These are phyloP conservation scores for Tamias sibiricus DNA, from an alignment of 2,113 vertebrate genomes.

Conservation along the genomic window DNA sequence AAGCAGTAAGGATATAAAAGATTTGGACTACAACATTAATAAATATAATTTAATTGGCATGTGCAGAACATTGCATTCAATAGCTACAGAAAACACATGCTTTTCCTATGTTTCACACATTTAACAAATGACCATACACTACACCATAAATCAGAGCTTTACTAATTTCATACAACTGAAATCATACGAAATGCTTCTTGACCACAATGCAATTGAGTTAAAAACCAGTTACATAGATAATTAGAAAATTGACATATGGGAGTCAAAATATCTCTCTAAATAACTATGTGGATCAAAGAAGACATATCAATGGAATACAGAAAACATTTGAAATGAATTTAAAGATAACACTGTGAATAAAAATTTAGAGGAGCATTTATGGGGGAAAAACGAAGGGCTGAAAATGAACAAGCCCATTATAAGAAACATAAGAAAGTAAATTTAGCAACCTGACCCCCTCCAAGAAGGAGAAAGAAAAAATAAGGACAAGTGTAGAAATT, in stretches of 20 bases:
- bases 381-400: neutral
- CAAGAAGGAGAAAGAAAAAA: neutral
- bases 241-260: neutral
- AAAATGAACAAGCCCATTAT: neutral
- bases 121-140: neutral
- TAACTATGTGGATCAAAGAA: neutral
- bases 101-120: neutral
- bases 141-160: neutral
- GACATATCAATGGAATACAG: neutral
- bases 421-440: neutral
- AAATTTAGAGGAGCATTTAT: neutral
- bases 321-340: neutral
- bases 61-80: too few relatives aligned
- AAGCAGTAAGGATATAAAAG: neutral
- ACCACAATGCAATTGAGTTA: neutral
- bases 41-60: neutral
- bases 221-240: neutral
- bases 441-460: neutral
- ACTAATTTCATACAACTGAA: neutral
- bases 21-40: neutral
- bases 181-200: neutral
- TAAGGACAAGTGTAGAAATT: neutral
- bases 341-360: neutral
- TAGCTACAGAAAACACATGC: neutral
- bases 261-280: neutral